phyloP scores from a whole-genome alignment of 2,797 vertebrate genomes.

The Acomys russatus region DNA sequence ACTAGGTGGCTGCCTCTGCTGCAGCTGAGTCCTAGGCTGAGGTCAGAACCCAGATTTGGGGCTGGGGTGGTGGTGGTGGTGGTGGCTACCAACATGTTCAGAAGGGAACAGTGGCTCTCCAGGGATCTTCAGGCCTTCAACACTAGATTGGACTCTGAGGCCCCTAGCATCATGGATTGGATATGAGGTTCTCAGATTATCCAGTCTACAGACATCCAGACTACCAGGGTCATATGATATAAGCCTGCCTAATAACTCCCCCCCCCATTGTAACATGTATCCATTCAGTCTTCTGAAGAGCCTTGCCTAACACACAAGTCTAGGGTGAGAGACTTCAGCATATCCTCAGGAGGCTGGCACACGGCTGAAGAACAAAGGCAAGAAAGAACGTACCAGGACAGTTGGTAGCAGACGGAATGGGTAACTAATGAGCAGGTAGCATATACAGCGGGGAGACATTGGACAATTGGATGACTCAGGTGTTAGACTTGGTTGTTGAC shows the following conservation, averaged over 20 bases:
- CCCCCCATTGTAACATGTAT: neutral
- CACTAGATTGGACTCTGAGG: neutral
- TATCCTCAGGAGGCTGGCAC: neutral
- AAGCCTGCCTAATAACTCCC: neutral
- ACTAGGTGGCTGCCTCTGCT: neutral
- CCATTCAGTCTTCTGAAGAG: neutral
- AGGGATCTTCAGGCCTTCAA: neutral
- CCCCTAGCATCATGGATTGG: neutral
- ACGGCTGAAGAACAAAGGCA: neutral
- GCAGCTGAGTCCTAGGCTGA: neutral
- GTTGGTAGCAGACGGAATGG: neutral
- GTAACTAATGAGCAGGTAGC: neutral
- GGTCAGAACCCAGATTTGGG: neutral
- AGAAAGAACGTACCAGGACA: neutral
- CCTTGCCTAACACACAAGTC: neutral
- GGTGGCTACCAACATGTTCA: too few relatives aligned
- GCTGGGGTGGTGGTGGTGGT: too few relatives aligned
- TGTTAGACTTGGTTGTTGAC: neutral
- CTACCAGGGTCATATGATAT: neutral
- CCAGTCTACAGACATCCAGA: neutral
- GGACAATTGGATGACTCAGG: neutral
- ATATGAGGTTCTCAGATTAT: neutral
- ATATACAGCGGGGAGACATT: neutral
- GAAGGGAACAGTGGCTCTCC: neutral
- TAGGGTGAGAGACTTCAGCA: neutral